Evolutionary conservation across 2,113 vertebrate genomes (phyloP).

Genomic region (Electrona antarctica): DNA sequence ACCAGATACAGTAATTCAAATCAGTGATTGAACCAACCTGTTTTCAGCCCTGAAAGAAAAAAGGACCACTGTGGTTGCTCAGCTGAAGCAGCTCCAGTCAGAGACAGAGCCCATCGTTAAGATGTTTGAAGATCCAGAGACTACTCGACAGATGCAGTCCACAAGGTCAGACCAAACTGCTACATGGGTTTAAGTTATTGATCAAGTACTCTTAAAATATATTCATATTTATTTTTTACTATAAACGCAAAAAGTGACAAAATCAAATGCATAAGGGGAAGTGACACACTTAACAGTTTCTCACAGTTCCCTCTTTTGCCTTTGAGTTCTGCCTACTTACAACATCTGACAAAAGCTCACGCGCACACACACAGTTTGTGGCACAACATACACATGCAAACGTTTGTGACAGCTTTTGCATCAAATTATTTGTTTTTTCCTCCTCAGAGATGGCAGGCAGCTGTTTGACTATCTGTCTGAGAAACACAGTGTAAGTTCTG

Average conservation of each 20-base stretch:
- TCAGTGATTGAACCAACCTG: too few relatives aligned
- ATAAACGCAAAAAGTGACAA: too few relatives aligned
- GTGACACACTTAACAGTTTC: too few relatives aligned
- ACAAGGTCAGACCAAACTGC: slow-evolving; percentile 81
- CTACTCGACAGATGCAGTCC: slow-evolving; percentile 96
- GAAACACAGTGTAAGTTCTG: slow-evolving; percentile 89
- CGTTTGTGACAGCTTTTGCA: not conserved
- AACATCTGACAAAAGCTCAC: too few relatives aligned
- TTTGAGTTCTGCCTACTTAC: too few relatives aligned
- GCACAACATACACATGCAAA: too few relatives aligned
- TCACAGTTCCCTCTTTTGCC: too few relatives aligned
- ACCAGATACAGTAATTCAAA: too few relatives aligned
- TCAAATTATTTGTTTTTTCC: slow-evolving; percentile 6
- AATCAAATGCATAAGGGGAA: too few relatives aligned
- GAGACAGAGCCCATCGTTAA: slow-evolving; percentile 97
- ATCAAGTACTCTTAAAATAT: too few relatives aligned
- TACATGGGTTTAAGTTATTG: not conserved
- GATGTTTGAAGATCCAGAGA: slow-evolving; percentile 97
- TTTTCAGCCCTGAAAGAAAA: slow-evolving; percentile 89
- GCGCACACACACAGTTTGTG: too few relatives aligned
- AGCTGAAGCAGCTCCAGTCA: slow-evolving; percentile 93
- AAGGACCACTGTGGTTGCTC: slow-evolving; percentile 91
- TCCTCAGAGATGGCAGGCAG: slow-evolving; percentile 91
- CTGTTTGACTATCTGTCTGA: slow-evolving; percentile 96
- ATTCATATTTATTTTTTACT: too few relatives aligned